Evolutionary conservation across 2,888 invertebrate species (phyloP).

Genomic region (Phyto melanocephala): DNA sequence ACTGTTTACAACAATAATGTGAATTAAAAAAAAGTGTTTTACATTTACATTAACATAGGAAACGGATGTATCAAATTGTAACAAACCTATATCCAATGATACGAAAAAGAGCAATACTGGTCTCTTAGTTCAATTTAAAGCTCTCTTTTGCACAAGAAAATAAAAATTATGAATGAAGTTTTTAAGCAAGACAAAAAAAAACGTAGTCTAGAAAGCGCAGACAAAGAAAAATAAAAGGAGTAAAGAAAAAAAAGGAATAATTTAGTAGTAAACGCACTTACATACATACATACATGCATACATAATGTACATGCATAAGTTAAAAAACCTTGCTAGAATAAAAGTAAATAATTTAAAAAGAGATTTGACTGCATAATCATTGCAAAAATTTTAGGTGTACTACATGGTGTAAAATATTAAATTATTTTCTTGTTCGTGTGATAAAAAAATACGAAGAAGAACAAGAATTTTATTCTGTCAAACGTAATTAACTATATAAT

Average conservation of each 20-base stretch:
- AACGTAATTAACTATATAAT: constrained; percentile 21
- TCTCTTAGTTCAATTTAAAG: not conserved
- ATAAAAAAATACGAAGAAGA: constrained; percentile 21
- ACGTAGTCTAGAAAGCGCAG: not conserved
- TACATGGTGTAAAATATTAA: constrained; percentile 32
- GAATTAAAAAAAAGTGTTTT: no score
- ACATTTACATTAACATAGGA: constrained; percentile 30
- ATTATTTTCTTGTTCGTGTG: not conserved
- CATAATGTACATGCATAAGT: no score
- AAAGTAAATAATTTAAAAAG: no score
- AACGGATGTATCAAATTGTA: constrained; percentile 32
- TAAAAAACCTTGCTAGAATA: no score
- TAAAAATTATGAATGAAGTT: constrained; percentile 36
- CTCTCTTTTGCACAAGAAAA: not conserved
- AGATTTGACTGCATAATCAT: no score
- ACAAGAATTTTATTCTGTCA: constrained; percentile 1
- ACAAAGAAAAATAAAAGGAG: not conserved
- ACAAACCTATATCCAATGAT: not conserved
- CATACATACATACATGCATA: not conserved
- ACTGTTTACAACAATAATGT: no score
- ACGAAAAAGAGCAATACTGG: not conserved
- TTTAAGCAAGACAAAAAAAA: not conserved
- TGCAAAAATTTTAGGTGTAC: constrained; percentile 23
- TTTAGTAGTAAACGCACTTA: not conserved
- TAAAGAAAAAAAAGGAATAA: not conserved